Percentiles rank a stretch among this genome's conserved stretches.
These are phyloP conservation scores for Leptinotarsa texana DNA, from an alignment of 1,140 invertebrate genomes.

Conservation along the genomic window DNA sequence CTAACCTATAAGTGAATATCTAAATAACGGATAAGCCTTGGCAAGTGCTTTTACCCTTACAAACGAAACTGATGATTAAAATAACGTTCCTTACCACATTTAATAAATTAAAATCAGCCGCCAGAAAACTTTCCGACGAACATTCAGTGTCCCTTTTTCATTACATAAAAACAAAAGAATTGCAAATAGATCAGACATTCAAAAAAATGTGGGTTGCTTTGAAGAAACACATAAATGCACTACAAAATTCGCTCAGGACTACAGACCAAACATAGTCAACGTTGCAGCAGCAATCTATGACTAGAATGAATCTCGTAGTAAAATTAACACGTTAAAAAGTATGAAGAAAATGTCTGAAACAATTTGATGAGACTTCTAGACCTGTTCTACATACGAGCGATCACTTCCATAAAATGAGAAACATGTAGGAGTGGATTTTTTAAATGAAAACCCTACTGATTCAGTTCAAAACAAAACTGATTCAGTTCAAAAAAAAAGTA, in stretches of 20 bases:
- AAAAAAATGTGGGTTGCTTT: neutral
- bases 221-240: neutral
- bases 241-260: too few species aligned
- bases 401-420: neutral
- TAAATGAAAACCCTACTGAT: too few species aligned
- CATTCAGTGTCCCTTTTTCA: slow-evolving; percentile 7
- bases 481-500: too few species aligned
- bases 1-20: slow-evolving; percentile 6
- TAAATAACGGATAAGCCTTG: slow-evolving; percentile 9
- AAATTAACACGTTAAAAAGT: neutral
- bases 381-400: neutral
- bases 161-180: slow-evolving; percentile 1
- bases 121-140: slow-evolving; percentile 19
- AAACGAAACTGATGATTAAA: slow-evolving; percentile 15
- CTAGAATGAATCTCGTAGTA: neutral
- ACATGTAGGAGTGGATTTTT: too few species aligned
- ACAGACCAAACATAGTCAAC: too few species aligned
- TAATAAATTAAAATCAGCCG: slow-evolving; percentile 10
- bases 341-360: slow-evolving; percentile 1
- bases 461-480: too few species aligned
- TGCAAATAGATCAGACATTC: too few species aligned
- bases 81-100: slow-evolving; percentile 19
- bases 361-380: neutral
- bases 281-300: too few species aligned
- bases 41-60: slow-evolving; percentile 23